Base-by-base conservation (phyloP, 2,797 vertebrate species). In the Halcyon badia region DNA sequence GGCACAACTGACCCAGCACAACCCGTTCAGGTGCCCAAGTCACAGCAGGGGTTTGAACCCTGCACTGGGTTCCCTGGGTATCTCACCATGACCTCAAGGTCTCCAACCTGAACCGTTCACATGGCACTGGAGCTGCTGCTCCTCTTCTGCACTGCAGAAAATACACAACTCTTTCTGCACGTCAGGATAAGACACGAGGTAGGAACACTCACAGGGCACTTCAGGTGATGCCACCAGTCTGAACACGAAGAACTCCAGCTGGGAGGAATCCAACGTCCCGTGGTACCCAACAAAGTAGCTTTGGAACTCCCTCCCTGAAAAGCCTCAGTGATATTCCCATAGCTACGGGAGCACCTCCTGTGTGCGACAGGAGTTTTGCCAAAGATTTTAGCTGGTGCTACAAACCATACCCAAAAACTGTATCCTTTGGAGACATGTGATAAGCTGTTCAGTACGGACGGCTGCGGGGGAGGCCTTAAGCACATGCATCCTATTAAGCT, bases 261-360 rank as follows among this genome's bases (percentile, higher is more conserved):
- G 14, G 8, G 49, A 58, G 5, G 18, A 31, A 26, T 4, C 4
- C 2, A 2, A 42, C 24, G 24, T 56, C 49, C 25, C 2, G 9
- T 5, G 10, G 30, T 7, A 42, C 44, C 44, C 5, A 62, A 15
- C 5, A 62, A 17, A 26, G 9, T 1, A 20, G 35, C n/a, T 14
- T 28, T 21, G 39, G 24, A 39, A 22, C 5, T 10, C 8, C 22
- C 3, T 49, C 35, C 20, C 56, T 28, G 10, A 6, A 18, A 25
- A 44, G 42, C 22, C 0, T 5, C 0, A n/a, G 33, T 0, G 0
- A 52, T 6, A 12, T 8, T 8, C 25, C 70, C 11, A 0, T 3
- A 9, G 6, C 33, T 11, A 1, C 11, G 7, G 2, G 20, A 80
- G 31, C 51, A 26, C 35, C 46, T 58, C 54, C 48, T 24, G 35